Evolutionary conservation across 2,113 vertebrate genomes (phyloP).

Genomic region (Gymnorhina tibicen): DNA sequence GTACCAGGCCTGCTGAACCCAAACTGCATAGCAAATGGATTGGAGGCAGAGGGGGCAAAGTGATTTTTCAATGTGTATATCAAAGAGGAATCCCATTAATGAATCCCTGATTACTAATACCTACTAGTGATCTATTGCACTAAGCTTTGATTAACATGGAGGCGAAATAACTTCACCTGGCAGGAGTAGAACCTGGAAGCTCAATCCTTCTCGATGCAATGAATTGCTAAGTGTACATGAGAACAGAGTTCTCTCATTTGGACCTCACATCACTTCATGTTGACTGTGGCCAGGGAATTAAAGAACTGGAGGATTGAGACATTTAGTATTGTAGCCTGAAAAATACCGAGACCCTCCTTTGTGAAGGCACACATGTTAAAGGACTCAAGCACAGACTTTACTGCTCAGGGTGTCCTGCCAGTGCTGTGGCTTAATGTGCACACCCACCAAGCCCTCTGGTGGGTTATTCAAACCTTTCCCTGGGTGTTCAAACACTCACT

Average conservation of each 20-base stretch:
- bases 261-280: neutral
- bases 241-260: neutral
- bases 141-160: neutral
- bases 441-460: neutral
- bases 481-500: neutral
- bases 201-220: neutral
- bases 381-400: neutral
- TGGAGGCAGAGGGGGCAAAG: neutral
- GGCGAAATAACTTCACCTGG: neutral
- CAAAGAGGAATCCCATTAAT: neutral
- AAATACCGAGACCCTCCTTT: neutral
- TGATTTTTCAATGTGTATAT: neutral
- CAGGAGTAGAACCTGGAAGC: neutral
- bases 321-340: neutral
- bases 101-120: neutral
- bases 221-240: neutral
- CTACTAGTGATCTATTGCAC: neutral
- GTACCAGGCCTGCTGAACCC: neutral
- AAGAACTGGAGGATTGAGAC: neutral
- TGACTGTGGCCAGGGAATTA: neutral
- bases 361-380: neutral
- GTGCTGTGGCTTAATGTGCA: neutral
- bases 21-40: neutral
- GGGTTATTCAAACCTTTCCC: neutral
- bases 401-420: neutral